Conservation (phyloP, 1,140 invertebrate genomes). For the Piezodorus guildinii region DNA sequence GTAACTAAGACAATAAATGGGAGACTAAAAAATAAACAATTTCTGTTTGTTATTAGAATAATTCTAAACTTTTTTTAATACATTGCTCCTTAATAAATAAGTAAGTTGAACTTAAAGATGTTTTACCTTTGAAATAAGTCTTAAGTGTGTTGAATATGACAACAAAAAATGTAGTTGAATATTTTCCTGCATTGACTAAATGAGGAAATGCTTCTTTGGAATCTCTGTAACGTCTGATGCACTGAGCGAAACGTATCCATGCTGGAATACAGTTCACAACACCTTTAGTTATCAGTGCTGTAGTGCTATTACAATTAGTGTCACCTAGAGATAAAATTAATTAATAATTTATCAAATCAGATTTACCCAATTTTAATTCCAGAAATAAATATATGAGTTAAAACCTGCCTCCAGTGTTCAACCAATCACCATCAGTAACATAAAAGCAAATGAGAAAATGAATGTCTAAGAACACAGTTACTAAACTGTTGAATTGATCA, state of each 20-base stretch:
- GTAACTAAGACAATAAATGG: no score
- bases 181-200: conserved; percentile 69
- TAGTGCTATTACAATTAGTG: conserved; percentile 10
- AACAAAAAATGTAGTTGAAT: conserved; percentile 68
- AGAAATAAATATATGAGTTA: no score
- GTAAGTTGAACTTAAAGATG: no score
- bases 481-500: conserved; percentile 77
- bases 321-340: not conserved
- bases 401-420: conserved; percentile 31
- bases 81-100: no score
- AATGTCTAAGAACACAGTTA: conserved; percentile 62
- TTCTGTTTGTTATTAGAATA: no score
- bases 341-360: not conserved
- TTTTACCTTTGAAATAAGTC: conserved; percentile 40
- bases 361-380: no score
- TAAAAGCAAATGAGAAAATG: conserved; percentile 64
- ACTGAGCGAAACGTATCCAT: conserved; percentile 80
- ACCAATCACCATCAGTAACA: conserved; percentile 38
- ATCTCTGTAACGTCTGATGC: conserved; percentile 59
- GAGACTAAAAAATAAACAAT: no score
- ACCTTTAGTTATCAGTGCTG: conserved; percentile 21
- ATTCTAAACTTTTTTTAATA: no score
- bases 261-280: conserved; percentile 67
- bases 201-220: conserved; percentile 55
- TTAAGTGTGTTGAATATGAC: conserved; percentile 52